These are phyloP conservation scores for Pachycephala philippinensis DNA, from an alignment of 2,113 vertebrate genomes.

Conservation along the genomic window DNA sequence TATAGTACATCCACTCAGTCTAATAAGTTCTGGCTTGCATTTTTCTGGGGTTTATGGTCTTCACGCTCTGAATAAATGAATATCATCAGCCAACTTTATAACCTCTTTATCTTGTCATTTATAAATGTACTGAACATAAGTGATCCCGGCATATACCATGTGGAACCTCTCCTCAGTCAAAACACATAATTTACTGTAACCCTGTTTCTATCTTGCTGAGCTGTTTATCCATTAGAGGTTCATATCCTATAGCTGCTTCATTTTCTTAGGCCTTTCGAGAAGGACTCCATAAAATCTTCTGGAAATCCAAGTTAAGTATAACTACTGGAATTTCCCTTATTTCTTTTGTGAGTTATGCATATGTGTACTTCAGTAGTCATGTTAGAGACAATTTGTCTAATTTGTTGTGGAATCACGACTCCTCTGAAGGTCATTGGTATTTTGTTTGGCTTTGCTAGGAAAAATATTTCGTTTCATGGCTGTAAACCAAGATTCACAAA, in stretches of 20 bases:
- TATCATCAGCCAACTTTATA: background rate
- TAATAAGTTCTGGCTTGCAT: background rate
- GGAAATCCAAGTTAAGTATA: background rate
- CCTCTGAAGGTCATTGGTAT: constrained; percentile 18
- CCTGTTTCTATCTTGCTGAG: background rate
- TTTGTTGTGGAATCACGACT: constrained; percentile 26
- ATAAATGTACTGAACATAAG: background rate
- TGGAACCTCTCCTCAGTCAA: background rate
- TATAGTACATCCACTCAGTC: background rate
- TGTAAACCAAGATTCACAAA: background rate
- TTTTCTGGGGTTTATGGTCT: background rate
- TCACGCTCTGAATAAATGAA: background rate
- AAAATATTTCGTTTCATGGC: background rate
- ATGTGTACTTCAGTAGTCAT: background rate
- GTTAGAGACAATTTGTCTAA: background rate
- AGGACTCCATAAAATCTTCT: background rate
- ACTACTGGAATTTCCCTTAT: background rate
- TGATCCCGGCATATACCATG: background rate
- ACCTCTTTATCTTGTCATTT: background rate
- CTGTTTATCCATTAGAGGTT: background rate
- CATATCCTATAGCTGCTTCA: background rate
- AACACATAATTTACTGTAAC: background rate
- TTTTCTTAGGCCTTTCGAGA: background rate
- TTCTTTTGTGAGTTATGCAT: background rate
- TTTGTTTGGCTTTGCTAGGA: constrained; percentile 43